phyloP scores from a whole-genome alignment of 2,113 vertebrate genomes.

The Ophiodon elongatus region DNA sequence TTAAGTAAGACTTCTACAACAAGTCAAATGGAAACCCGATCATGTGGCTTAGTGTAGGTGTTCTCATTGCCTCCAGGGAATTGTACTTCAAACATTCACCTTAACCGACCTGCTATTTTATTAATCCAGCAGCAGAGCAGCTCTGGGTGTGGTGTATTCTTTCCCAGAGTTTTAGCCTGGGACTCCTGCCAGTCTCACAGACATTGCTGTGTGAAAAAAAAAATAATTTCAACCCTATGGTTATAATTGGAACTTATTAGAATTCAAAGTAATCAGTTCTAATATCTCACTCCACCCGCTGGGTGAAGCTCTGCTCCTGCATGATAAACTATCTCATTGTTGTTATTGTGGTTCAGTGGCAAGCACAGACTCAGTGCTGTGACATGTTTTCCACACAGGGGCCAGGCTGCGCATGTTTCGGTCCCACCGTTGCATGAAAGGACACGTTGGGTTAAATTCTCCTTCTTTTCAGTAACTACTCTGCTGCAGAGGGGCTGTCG shows the following conservation, averaged over 20 bases:
- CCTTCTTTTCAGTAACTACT: conserved; percentile 25
- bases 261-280: not conserved
- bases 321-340: not conserved
- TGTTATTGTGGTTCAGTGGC: not conserved
- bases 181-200: conserved; percentile 17
- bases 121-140: not conserved
- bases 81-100: conserved; percentile 6
- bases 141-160: conserved; percentile 43
- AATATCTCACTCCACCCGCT: not conserved
- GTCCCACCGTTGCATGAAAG: conserved; percentile 29
- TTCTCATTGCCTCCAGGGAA: conserved; percentile 22
- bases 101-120: conserved; percentile 8
- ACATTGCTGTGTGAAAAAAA: not conserved
- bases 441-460: conserved; percentile 30
- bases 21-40: not conserved
- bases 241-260: not conserved
- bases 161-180: conserved; percentile 1
- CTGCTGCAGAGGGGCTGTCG: not conserved
- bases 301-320: not conserved
- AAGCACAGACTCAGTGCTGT: not conserved
- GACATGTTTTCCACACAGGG: not conserved
- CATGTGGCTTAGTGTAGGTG: too few species aligned
- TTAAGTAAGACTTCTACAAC: not conserved
- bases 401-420: not conserved
- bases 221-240: not conserved